These are phyloP conservation scores for Tetramorium parvispinum DNA, from an alignment of 1,140 invertebrate species.

Conservation along the genomic window DNA sequence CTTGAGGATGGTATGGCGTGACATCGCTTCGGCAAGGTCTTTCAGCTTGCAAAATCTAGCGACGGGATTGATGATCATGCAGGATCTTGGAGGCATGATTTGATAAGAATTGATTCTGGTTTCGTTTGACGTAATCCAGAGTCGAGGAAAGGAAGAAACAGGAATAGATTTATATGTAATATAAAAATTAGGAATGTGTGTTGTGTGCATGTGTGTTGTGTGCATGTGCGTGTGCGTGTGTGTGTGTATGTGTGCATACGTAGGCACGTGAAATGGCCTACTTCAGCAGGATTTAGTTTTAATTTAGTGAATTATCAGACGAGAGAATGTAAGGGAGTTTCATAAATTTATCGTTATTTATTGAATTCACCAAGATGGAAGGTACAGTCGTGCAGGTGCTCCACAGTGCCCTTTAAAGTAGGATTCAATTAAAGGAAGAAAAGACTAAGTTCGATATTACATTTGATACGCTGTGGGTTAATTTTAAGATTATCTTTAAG, in stretches of 20 bases:
- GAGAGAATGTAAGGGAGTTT: slow-evolving; percentile 3
- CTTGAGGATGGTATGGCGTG: neutral
- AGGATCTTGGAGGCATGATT: neutral
- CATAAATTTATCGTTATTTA: slow-evolving; percentile 29
- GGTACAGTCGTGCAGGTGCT: neutral
- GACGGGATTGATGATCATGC: neutral
- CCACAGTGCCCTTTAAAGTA: neutral
- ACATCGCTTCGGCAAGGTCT: neutral
- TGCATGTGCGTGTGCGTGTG: neutral
- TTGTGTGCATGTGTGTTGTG: neutral
- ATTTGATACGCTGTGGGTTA: slow-evolving; percentile 16
- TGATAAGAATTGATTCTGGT: neutral
- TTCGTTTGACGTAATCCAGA: neutral
- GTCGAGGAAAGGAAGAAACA: neutral
- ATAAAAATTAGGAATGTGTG: neutral
- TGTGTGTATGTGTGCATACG: neutral
- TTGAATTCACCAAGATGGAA: neutral
- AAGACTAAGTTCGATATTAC: slow-evolving; percentile 10
- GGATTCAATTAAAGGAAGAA: neutral
- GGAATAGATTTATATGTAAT: slow-evolving; percentile 8
- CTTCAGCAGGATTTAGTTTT: slow-evolving; percentile 7
- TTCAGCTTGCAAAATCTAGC: neutral
- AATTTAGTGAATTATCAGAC: slow-evolving; percentile 12
- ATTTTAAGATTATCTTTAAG: slow-evolving; percentile 25
- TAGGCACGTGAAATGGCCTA: neutral